Percentiles rank a stretch among this genome's conserved stretches.
Conservation (phyloP, 2,113 vertebrate species). For the Argyrosomus japonicus region DNA sequence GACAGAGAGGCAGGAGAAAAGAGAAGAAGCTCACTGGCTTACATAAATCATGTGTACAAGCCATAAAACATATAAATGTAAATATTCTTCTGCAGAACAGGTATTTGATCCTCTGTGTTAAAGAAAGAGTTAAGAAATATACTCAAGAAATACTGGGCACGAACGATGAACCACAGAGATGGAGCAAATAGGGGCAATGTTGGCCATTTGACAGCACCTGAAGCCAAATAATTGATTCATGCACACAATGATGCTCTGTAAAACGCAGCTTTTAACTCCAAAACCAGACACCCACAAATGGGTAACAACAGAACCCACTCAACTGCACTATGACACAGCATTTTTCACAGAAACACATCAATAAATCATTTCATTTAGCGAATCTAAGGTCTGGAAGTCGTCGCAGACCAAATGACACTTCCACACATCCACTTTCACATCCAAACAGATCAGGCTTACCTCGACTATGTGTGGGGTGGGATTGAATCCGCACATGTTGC, state of each 20-base stretch:
- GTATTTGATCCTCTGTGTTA: neutral
- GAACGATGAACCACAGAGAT: conserved; percentile 5
- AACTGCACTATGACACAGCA: conserved; percentile 39
- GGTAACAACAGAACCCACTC: conserved; percentile 37
- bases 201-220: conserved; percentile 38
- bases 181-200: neutral
- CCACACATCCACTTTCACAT: no score
- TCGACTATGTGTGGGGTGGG: conserved; percentile 94
- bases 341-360: conserved; percentile 49
- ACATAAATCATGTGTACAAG: conserved; percentile 22
- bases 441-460: conserved; percentile 85
- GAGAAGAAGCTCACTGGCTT: conserved; percentile 7
- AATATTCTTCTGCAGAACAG: conserved; percentile 14
- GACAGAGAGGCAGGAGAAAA: neutral
- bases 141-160: conserved; percentile 6
- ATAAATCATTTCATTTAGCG: conserved; percentile 43
- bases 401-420: neutral
- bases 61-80: neutral
- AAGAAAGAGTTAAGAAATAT: neutral
- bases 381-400: conserved; percentile 2
- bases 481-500: conserved; percentile 99
- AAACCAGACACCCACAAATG: conserved; percentile 23
- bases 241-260: conserved; percentile 17
- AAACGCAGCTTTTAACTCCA: conserved; percentile 26
- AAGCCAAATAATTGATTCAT: conserved; percentile 31